phyloP scores from a whole-genome alignment of 2,113 vertebrate species.

The Rattus rattus region DNA sequence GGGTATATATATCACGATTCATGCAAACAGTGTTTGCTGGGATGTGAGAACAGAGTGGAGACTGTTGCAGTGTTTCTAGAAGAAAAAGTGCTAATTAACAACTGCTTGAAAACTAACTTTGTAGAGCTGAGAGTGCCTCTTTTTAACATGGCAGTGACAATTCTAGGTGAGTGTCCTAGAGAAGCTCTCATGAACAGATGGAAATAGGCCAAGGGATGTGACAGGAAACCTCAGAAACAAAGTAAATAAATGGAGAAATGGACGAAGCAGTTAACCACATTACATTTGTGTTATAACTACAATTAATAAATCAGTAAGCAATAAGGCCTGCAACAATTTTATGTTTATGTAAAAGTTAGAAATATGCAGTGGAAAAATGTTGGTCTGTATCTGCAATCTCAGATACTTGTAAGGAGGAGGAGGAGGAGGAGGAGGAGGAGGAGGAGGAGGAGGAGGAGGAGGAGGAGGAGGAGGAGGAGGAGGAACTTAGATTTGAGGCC shows the following conservation, averaged over 20 bases:
- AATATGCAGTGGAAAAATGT: not conserved
- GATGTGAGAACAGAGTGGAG: not conserved
- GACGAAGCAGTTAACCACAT: not conserved
- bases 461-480: too few relatives aligned
- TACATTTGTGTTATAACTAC: not conserved
- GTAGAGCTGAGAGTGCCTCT: not conserved
- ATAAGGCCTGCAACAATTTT: not conserved
- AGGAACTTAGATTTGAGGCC: too few relatives aligned
- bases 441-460: too few relatives aligned
- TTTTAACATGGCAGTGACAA: not conserved
- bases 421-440: too few relatives aligned
- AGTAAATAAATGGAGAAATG: not conserved
- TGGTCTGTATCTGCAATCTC: not conserved
- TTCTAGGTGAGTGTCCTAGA: not conserved
- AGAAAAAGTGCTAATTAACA: not conserved
- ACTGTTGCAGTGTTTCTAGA: not conserved
- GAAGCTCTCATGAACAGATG: not conserved
- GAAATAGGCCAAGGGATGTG: not conserved
- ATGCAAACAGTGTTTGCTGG: not conserved
- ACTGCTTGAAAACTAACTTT: not conserved
- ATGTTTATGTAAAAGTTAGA: slow-evolving; percentile 11
- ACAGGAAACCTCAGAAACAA: not conserved
- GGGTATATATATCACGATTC: not conserved
- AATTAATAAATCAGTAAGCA: not conserved
- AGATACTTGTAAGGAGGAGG: not conserved